phyloP scores from a whole-genome alignment of 2,888 invertebrate species.

The Nymphalis c-album region DNA sequence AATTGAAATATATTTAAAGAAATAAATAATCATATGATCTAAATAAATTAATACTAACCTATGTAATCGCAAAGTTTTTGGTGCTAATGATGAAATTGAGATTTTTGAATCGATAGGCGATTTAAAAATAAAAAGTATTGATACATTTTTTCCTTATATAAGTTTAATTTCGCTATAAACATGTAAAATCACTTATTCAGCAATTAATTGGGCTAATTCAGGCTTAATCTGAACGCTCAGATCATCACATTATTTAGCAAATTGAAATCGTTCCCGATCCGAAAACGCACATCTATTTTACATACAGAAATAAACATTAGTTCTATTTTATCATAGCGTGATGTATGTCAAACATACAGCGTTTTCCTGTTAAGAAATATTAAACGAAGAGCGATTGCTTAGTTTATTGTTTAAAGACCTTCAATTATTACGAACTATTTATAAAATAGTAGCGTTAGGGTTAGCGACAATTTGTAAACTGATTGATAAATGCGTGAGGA shows the following conservation, averaged over 20 bases:
- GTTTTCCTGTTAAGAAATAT: background rate
- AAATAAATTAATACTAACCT: too few species aligned
- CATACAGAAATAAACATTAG: conserved; percentile 28
- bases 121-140: too few species aligned
- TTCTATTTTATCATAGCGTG: conserved; percentile 19
- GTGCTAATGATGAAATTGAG: too few species aligned
- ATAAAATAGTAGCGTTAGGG: too few species aligned
- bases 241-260: conserved; percentile 30
- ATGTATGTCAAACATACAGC: conserved; percentile 11
- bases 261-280: conserved; percentile 32
- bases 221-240: conserved; percentile 8
- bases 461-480: too few species aligned
- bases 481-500: too few species aligned
- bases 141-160: background rate
- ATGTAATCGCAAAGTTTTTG: too few species aligned
- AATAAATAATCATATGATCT: too few species aligned
- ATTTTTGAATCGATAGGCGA: too few species aligned
- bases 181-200: background rate
- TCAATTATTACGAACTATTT: background rate
- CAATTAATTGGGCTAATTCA: conserved; percentile 14
- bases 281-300: conserved; percentile 31
- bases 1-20: too few species aligned
- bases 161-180: background rate
- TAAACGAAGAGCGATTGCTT: background rate
- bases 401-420: background rate